phyloP scores from a whole-genome alignment of 2,797 vertebrate genomes.

The Phalanger gymnotis region DNA sequence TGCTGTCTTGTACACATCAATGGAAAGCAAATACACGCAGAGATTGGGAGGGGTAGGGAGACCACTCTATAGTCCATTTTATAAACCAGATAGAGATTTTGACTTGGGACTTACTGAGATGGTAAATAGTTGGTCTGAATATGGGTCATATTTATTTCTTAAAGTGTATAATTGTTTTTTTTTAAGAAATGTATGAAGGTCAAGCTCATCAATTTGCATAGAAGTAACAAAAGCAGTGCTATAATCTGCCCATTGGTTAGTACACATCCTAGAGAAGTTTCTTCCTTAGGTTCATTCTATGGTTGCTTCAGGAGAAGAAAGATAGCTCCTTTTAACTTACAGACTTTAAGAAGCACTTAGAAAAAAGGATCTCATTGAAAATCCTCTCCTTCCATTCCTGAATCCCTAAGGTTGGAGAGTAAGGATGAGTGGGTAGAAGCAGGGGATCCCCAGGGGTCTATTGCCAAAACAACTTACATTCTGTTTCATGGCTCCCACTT shows the following conservation, averaged over 20 bases:
- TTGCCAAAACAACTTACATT: not conserved
- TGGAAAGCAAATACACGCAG: not conserved
- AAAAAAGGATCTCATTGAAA: not conserved
- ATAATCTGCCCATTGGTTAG: not conserved
- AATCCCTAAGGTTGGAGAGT: not conserved
- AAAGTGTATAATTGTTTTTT: not conserved
- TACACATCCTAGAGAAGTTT: not conserved
- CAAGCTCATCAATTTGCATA: not conserved
- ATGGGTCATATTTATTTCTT: not conserved
- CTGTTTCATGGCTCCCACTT: not conserved
- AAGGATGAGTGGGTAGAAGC: not conserved
- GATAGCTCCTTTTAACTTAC: not conserved
- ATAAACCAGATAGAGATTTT: not conserved
- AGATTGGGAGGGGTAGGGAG: not conserved
- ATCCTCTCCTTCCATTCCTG: not conserved
- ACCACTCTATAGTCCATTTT: fast-evolving
- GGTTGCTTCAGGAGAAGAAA: not conserved
- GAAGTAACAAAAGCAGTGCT: not conserved
- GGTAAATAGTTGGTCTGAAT: not conserved
- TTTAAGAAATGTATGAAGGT: not conserved
- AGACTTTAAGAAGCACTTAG: not conserved
- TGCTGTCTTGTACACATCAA: not conserved
- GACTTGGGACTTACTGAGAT: not conserved
- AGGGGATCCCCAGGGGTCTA: not conserved
- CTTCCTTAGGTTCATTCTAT: not conserved